Base-by-base conservation (phyloP, 2,888 invertebrate genomes). In the Branchellion lobata region DNA sequence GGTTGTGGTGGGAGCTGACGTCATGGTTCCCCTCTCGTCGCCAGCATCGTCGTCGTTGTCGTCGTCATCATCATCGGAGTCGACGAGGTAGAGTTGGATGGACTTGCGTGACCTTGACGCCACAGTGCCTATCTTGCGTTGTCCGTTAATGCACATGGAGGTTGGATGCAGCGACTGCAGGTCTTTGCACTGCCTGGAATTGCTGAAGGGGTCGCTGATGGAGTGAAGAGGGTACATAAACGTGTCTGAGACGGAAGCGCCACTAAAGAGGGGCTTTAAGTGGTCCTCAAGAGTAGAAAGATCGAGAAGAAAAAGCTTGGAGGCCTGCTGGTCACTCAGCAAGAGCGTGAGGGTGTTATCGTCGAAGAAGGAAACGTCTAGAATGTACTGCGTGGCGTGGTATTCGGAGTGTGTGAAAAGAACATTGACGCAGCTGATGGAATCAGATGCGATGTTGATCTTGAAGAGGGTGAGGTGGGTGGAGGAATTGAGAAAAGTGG, bases 1-100 rank as follows among this genome's bases (percentile, higher is more conserved):
- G 24, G 5, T 5, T 5, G 21, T n/a, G 21, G 24, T 24, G 5
- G 61, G 21, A 8, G 61, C 5, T 8, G 5, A 5, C 3, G 5
- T n/a, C 61, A 57, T 57, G 14, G 8, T 40, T 69, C 31, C 34
- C 69, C 5, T 31, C 73, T 34, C 51, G 53, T 24, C 74, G 21
- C 8, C 27, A 21, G 31, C 47, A 1, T 21, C 65, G 27, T 65
- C 77, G n/a, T 34, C 77, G 33, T 77, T 65, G 79, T 94, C 95
- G 82, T 96, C 95, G 80, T 94, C 94, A 80, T 93, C 93, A 33
- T 94, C 95, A 85, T 95, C 95, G 0, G 92, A 93, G 89, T 96
- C 96, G 92, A 95, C 95, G 87, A 96, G 94, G 86, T 93, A 93
- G 73, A 95, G 90, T 81, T 94, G 90, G 68, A 96, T 92, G 86